Conservation (phyloP, 92 coral and sea anemone species). For the Scolanthus callimorphus region DNA sequence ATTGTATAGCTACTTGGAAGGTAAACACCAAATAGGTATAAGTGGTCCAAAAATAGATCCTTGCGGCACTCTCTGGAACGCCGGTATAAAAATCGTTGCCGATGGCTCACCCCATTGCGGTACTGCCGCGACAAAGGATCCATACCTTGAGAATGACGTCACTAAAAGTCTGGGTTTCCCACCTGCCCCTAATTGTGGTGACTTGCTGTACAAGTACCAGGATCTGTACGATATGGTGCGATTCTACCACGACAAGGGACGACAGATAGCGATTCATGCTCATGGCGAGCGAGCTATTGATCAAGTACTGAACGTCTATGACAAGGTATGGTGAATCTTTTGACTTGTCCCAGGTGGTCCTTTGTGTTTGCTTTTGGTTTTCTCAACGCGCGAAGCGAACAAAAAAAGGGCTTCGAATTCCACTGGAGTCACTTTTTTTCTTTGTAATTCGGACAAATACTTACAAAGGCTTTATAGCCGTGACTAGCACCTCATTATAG, state of each 20-base stretch:
- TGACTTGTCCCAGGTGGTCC: too few species aligned
- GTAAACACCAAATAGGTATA: too few species aligned
- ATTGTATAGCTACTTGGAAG: too few species aligned
- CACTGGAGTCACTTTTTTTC: too few species aligned
- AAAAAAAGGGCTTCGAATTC: too few species aligned
- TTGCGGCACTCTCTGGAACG: constrained; percentile 54
- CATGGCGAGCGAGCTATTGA: constrained; percentile 78
- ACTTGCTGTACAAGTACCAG: constrained; percentile 18
- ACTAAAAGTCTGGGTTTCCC: constrained; percentile 61
- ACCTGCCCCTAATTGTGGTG: constrained; percentile 36
- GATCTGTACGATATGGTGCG: constrained; percentile 20
- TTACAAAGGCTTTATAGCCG: too few species aligned
- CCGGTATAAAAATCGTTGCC: constrained; percentile 54
- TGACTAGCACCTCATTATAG: too few species aligned
- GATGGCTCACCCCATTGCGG: constrained; percentile 90
- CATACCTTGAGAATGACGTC: constrained; percentile 38
- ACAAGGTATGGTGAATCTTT: constrained; percentile 46
- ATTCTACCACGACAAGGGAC: constrained; percentile 34
- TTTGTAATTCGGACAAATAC: too few species aligned
- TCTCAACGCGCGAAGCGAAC: too few species aligned
- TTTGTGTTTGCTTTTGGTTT: too few species aligned
- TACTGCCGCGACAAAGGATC: constrained; percentile 54
- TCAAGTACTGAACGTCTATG: constrained; percentile 51
- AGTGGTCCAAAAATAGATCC: background rate
- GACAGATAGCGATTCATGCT: constrained; percentile 66